A percentile compares a stretch with the other conserved stretches of the same genome.
These are phyloP conservation scores for Eupsittula cactorum DNA, from an alignment of 2,113 vertebrate species.

Conservation along the genomic window DNA sequence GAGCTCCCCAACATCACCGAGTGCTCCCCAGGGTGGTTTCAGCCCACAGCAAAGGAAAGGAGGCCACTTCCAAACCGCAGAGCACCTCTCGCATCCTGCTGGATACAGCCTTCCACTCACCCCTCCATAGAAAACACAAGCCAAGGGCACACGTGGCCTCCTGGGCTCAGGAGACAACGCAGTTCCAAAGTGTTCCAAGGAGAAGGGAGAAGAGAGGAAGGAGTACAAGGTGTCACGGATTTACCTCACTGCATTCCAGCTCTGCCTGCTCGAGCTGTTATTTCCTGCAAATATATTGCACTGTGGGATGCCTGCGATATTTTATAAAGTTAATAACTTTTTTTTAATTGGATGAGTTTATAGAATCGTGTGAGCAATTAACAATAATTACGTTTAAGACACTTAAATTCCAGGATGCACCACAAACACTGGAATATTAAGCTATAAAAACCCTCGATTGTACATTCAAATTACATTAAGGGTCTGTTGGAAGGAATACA, in stretches of 20 bases:
- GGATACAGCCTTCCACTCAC: fast-evolving
- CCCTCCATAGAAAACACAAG: fast-evolving
- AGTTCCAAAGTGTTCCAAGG: not conserved
- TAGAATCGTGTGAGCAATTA: slow-evolving; percentile 79
- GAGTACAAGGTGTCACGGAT: not conserved
- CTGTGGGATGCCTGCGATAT: slow-evolving; percentile 77
- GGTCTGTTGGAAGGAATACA: slow-evolving; percentile 58
- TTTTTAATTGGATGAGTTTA: slow-evolving; percentile 83
- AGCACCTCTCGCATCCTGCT: not conserved
- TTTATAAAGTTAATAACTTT: slow-evolving; percentile 86
- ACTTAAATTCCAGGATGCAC: slow-evolving; percentile 78
- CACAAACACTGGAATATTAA: slow-evolving; percentile 74
- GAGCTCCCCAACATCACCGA: fast-evolving
- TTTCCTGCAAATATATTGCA: slow-evolving; percentile 71
- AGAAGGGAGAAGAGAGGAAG: not conserved
- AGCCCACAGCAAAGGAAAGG: fast-evolving
- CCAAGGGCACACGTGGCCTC: fast-evolving
- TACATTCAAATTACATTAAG: slow-evolving; percentile 70
- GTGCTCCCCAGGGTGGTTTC: fast-evolving
- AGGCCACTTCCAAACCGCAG: not conserved
- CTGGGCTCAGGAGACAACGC: fast-evolving
- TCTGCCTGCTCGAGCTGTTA: slow-evolving; percentile 65
- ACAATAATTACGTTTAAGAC: slow-evolving; percentile 82
- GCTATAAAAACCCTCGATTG: slow-evolving; percentile 69
- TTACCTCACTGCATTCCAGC: slow-evolving; percentile 57